Base-by-base conservation (phyloP, 2,797 vertebrate genomes). In the Paratrypauchen microcephalus region DNA sequence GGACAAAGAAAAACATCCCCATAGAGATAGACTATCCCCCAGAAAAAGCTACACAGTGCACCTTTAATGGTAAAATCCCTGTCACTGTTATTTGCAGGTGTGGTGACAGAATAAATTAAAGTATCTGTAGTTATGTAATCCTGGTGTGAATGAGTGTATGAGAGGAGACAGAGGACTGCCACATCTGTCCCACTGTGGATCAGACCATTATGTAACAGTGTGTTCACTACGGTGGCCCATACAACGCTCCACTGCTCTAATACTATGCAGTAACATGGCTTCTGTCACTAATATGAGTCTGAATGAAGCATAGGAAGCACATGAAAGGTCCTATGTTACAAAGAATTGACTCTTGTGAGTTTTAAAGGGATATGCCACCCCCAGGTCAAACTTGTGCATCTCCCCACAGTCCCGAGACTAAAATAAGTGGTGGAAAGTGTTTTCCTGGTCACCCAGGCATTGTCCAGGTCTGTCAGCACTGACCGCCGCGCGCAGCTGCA, bases 151-250 rank as follows among this genome's bases (percentile, higher is more conserved):
- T 55, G 21, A 23, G 55, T 28, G 55, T 24, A 56, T 55, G 21
- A 23, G 54, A 56, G 52, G 21, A 55, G 52, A 23, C 21, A 12
- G 48, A n/a, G 48, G 19, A 8, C 21, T 12, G 1, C 11, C 12
- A 12, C 54, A 56, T 56, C 21, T 56, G 54, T 26, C 54, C 54
- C 4, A 6, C 13, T 16, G 6, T 57, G 55, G 12, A 15, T 57
- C 55, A 57, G 55, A 57, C 55, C 55, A 16, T 57, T 57, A 57
- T 18, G 55, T 57, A 57, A 57, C 55, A 1, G n/a, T 24, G 54
- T 56, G 54, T 57, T 28, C 55, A 57, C 55, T 28, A 57, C 55
- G 18, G 26, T 13, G 6, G 19, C 19, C n/a, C 6, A 21, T 21
- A 21, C 6, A 52, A 15, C 23, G 26, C 55, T 57, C 13, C 55